Evolutionary conservation across 1,140 invertebrate species (phyloP).

Genomic region (Uloborus diversus): DNA sequence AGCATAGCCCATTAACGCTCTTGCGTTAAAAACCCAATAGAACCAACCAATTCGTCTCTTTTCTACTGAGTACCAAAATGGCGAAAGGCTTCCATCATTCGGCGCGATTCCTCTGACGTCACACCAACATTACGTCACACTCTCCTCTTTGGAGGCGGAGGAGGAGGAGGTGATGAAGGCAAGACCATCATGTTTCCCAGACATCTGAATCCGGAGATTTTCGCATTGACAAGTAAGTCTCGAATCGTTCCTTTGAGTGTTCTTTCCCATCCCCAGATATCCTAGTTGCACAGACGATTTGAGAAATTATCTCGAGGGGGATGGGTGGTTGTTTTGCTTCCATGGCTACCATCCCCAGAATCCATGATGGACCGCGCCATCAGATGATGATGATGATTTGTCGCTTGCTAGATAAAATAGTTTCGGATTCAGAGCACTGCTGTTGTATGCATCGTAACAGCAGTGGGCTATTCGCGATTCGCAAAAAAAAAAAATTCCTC

Average conservation of each 20-base stretch:
- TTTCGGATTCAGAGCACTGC: no score
- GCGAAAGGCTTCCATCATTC: not conserved
- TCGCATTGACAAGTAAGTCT: constrained; percentile 29
- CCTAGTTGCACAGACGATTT: no score
- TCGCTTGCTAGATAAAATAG: no score
- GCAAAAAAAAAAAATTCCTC: no score
- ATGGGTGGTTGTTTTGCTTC: not conserved
- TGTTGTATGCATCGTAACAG: no score
- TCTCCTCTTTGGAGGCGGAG: constrained; percentile 18
- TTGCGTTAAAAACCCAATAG: no score
- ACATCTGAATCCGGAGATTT: constrained; percentile 10
- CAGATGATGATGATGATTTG: constrained; percentile 16
- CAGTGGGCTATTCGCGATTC: no score
- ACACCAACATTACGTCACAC: constrained; percentile 15
- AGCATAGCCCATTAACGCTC: no score
- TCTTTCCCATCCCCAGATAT: not conserved
- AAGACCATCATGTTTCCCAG: constrained; percentile 14
- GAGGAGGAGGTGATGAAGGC: no score
- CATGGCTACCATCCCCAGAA: not conserved
- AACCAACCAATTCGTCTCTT: no score
- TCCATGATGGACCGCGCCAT: not conserved
- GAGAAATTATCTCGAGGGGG: no score
- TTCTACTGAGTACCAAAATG: no score
- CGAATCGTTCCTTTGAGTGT: not conserved
- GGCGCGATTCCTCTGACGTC: constrained; percentile 16